A percentile compares a stretch with the other conserved stretches of the same genome.
These are phyloP conservation scores for Aegotheles bennettii DNA, from an alignment of 2,113 vertebrate genomes.

Conservation along the genomic window DNA sequence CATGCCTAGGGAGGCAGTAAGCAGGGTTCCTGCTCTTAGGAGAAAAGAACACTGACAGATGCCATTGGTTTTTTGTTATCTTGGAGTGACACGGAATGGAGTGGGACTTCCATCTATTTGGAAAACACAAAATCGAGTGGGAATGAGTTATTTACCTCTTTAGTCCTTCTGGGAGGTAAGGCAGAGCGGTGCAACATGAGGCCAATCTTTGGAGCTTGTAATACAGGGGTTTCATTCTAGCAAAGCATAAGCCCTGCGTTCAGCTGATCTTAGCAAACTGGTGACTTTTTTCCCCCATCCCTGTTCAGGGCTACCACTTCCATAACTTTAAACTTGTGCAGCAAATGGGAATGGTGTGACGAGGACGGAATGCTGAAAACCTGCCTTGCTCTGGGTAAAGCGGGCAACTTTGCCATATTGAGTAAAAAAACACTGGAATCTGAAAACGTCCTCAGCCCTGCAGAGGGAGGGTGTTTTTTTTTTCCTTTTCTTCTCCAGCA, in stretches of 20 bases:
- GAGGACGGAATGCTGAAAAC: constrained; percentile 44
- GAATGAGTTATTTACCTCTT: neutral
- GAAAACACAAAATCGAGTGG: neutral
- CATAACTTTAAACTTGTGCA: neutral
- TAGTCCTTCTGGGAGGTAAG: neutral
- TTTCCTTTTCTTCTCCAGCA: constrained; percentile 44
- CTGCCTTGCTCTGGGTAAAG: constrained; percentile 71
- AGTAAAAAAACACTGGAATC: constrained; percentile 94
- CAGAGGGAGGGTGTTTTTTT: constrained; percentile 26
- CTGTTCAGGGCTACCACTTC: neutral
- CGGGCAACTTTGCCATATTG: constrained; percentile 94
- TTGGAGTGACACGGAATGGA: neutral
- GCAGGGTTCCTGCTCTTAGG: neutral
- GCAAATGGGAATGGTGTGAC: neutral
- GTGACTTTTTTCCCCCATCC: neutral
- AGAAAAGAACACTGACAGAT: neutral
- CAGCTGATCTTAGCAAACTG: neutral
- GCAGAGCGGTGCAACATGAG: neutral
- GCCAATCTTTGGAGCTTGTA: neutral
- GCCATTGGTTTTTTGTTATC: neutral
- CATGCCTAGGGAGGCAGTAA: neutral
- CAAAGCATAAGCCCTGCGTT: neutral
- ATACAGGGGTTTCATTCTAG: neutral
- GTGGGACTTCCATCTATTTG: neutral
- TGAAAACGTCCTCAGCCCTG: constrained; percentile 72